Conservation (phyloP, 2,888 invertebrate species). For the Tineola bisselliella region DNA sequence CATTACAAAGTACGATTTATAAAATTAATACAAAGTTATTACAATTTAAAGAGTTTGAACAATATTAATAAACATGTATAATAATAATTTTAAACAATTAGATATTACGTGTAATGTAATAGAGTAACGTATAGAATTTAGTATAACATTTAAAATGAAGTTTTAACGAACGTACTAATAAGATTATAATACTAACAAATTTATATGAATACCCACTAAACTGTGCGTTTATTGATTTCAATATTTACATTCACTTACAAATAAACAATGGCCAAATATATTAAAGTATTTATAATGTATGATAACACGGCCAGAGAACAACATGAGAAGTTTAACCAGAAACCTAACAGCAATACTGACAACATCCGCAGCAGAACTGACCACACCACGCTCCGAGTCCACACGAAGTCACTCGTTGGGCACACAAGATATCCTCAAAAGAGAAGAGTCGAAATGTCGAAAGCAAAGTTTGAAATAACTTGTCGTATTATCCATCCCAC, state of each 20-base stretch:
- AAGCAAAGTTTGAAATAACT: background rate
- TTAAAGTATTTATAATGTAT: background rate
- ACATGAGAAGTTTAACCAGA: background rate
- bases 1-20: background rate
- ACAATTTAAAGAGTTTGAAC: background rate
- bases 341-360: constrained; percentile 7
- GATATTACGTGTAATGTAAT: background rate
- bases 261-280: background rate
- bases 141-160: background rate
- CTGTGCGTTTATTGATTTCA: constrained; percentile 64
- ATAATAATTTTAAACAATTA: background rate
- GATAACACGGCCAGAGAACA: background rate
- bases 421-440: background rate
- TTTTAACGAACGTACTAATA: background rate
- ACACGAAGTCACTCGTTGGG: background rate
- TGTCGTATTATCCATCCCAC: background rate
- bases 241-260: constrained; percentile 48
- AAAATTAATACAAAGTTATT: background rate
- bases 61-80: background rate
- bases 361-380: constrained; percentile 6
- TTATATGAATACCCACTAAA: constrained; percentile 59
- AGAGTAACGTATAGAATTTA: background rate
- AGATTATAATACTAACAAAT: constrained; percentile 11
- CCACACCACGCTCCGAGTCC: background rate
- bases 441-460: constrained; percentile 1